Conservation (phyloP, 2,888 invertebrate genomes). For the Watsonalla binaria region DNA sequence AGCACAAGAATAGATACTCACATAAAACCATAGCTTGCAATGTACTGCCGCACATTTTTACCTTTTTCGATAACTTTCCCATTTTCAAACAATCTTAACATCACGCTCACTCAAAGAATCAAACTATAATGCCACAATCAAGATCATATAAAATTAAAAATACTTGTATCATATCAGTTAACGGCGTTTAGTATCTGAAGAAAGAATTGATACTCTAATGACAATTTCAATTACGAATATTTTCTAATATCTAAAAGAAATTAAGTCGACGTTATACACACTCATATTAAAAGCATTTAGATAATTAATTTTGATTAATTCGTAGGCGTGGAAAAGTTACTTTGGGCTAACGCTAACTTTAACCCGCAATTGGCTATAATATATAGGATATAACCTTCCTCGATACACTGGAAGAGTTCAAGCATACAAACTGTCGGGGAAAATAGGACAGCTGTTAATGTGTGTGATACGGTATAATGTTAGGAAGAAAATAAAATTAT, state of each 20-base stretch:
- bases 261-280: constrained; percentile 1
- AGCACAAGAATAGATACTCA: constrained; percentile 25
- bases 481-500: too few relatives aligned
- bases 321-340: too few relatives aligned
- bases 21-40: constrained; percentile 41
- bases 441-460: too few relatives aligned
- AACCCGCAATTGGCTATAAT: too few relatives aligned
- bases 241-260: constrained; percentile 3
- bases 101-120: constrained; percentile 1
- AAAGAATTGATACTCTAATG: constrained; percentile 8
- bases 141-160: too few relatives aligned
- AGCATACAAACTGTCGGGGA: too few relatives aligned
- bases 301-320: too few relatives aligned
- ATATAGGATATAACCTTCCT: too few relatives aligned
- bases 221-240: constrained; percentile 6
- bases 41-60: constrained; percentile 33
- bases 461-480: too few relatives aligned
- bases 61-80: constrained; percentile 39
- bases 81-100: constrained; percentile 13
- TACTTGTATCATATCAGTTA: neutral
- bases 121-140: too few relatives aligned
- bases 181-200: neutral
- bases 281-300: neutral
- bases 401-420: too few relatives aligned
- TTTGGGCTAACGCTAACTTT: too few relatives aligned